Conservation (phyloP, 2,888 invertebrate species). For the Boloria selene region DNA sequence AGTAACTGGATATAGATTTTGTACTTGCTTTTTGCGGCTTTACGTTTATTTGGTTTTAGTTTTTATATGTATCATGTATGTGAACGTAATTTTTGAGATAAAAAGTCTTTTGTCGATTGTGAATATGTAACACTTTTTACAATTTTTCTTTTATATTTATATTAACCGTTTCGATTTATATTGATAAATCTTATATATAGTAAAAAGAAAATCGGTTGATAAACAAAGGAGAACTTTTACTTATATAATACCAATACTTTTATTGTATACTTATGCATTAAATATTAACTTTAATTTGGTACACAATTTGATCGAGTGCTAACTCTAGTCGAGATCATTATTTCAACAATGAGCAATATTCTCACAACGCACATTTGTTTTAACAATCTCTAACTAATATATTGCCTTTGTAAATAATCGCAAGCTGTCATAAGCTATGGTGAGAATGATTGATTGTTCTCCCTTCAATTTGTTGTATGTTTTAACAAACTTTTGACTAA, state of each 20-base stretch:
- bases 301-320: neutral
- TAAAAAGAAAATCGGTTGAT: no score
- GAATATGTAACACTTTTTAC: no score
- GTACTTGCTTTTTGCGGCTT: neutral
- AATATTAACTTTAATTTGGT: no score
- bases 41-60: constrained; percentile 5
- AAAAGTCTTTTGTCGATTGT: no score
- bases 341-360: neutral
- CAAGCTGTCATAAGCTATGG: constrained; percentile 40
- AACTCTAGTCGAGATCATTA: neutral
- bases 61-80: neutral
- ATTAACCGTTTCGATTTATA: no score
- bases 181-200: no score
- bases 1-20: constrained; percentile 15
- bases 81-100: neutral
- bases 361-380: constrained; percentile 6
- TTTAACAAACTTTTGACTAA: constrained; percentile 8
- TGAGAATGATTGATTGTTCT: constrained; percentile 37
- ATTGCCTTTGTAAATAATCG: constrained; percentile 32
- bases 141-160: no score
- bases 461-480: constrained; percentile 18
- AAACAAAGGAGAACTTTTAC: no score
- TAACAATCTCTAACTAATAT: constrained; percentile 10
- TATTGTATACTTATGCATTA: no score
- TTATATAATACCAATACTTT: no score